Evolutionary conservation across 2,888 invertebrate genomes (phyloP), one percentile per base, ranked within the genome.

Genomic region (Pemphredon lugubris): DNA sequence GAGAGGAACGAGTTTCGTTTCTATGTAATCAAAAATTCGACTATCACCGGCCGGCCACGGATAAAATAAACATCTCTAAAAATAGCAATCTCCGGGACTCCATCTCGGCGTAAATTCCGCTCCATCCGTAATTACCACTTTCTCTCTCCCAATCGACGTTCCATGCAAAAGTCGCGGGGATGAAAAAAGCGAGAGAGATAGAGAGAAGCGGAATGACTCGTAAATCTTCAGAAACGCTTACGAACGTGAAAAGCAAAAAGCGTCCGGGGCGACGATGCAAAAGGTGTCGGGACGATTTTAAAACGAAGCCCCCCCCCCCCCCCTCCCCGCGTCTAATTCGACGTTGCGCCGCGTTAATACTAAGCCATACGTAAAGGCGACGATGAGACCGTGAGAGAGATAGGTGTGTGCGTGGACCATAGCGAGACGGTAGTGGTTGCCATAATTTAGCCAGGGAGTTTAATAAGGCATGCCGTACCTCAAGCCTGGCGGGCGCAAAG

Each of bases 381-480:
- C 26, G 66, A 68, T 42, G 55, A 48, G 20, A 57, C 40, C n/a
- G 57, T n/a, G 73, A 64, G 57, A 57, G 60, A 66, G 39, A 44
- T 32, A 44, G 30, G 57, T 45, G 79, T 64, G 67, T 59, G 72
- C 65, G 80, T 65, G 65, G 67, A 70, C 73, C 79, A 69, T 80
- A 83, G 82, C 75, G 67, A 65, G 67, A 70, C 73, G 80, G 71
- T 80, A 83, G 82, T 75, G 79, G 77, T 74, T 76, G 82, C 86
- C 84, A 87, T 87, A 84, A 87, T 85, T 87, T 86, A 87, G 83
- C 85, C 79, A 61, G 83, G 70, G 81, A 84, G 86, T 86, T 87
- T 87, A 87, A 87, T 87, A 87, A 87, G 86, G 87, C 86, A 85
- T 84, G 83, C 84, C 82, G 83, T 84, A 83, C 60, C 82, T 81